phyloP scores from a whole-genome alignment of 2,888 invertebrate species.

The Amblyjoppa proteus region DNA sequence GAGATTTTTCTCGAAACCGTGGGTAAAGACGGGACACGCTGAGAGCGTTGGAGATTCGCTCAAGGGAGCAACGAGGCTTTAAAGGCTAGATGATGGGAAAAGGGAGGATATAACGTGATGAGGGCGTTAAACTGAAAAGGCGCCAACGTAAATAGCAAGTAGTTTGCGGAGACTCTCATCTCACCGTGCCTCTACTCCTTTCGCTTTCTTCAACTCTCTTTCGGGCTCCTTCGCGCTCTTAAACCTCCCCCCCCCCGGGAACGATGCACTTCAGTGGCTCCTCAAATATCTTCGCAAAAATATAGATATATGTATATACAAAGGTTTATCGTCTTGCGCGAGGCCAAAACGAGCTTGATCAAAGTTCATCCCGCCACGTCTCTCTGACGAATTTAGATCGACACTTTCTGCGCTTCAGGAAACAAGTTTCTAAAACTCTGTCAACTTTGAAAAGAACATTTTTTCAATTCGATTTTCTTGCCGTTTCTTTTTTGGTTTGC shows the following conservation, averaged over 20 bases:
- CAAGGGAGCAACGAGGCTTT: conserved; percentile 43
- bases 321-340: neutral
- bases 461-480: neutral
- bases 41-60: conserved; percentile 39
- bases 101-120: conserved; percentile 2
- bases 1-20: conserved; percentile 18
- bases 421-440: neutral
- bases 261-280: conserved; percentile 44
- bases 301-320: conserved; percentile 24
- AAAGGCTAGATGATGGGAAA: neutral
- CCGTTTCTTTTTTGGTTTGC: neutral
- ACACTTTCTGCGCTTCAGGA: neutral
- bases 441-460: too few species aligned
- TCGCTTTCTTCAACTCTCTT: conserved; percentile 22
- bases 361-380: neutral
- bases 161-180: conserved; percentile 46
- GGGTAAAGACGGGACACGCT: neutral
- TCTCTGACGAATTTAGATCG: conserved; percentile 17
- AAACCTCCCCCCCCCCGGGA: neutral
- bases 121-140: conserved; percentile 60
- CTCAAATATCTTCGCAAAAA: conserved; percentile 49
- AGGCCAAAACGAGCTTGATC: conserved; percentile 7
- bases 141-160: conserved; percentile 61
- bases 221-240: conserved; percentile 6
- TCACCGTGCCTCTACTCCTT: conserved; percentile 27